These are phyloP conservation scores for Caranx ignobilis DNA, from an alignment of 2,113 vertebrate genomes.

Conservation along the genomic window DNA sequence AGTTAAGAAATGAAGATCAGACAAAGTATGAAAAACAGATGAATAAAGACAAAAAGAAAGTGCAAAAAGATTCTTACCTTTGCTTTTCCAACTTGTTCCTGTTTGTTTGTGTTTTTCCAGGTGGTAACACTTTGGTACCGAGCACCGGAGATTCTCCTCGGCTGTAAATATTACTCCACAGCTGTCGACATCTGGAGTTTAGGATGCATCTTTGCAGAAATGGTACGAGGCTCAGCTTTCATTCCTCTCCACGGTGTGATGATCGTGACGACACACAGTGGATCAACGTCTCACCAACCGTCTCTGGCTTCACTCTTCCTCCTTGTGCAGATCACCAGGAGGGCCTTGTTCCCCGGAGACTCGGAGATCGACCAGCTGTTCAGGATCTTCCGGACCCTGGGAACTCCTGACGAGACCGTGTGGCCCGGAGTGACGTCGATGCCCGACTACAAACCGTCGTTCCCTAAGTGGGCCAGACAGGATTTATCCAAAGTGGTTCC, in stretches of 20 bases:
- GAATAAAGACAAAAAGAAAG: too few species aligned
- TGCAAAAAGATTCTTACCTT: too few species aligned
- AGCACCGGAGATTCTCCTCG: slow-evolving; percentile 95
- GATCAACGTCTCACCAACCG: background rate
- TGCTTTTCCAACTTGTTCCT: background rate
- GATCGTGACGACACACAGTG: background rate
- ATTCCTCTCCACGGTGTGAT: background rate
- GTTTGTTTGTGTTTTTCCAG: slow-evolving; percentile 70
- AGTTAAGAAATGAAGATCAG: too few species aligned
- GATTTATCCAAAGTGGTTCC: slow-evolving; percentile 94
- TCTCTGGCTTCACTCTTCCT: background rate
- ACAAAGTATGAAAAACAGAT: too few species aligned
- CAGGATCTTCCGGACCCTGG: slow-evolving; percentile 94
- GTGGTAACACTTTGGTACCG: slow-evolving; percentile 97
- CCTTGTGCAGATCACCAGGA: slow-evolving; percentile 87
- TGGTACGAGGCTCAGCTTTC: slow-evolving; percentile 82
- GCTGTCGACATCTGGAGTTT: slow-evolving; percentile 98
- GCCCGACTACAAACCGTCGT: slow-evolving; percentile 96
- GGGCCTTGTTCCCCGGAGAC: slow-evolving; percentile 94
- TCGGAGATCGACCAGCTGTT: slow-evolving; percentile 96
- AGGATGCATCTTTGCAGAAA: slow-evolving; percentile 97
- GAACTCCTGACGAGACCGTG: slow-evolving; percentile 91
- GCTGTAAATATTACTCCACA: slow-evolving; percentile 97
- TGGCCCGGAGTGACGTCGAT: slow-evolving; percentile 95
- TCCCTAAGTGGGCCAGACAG: slow-evolving; percentile 94